phyloP scores from a whole-genome alignment of 2,797 vertebrate genomes.

The Babyrousa celebensis region DNA sequence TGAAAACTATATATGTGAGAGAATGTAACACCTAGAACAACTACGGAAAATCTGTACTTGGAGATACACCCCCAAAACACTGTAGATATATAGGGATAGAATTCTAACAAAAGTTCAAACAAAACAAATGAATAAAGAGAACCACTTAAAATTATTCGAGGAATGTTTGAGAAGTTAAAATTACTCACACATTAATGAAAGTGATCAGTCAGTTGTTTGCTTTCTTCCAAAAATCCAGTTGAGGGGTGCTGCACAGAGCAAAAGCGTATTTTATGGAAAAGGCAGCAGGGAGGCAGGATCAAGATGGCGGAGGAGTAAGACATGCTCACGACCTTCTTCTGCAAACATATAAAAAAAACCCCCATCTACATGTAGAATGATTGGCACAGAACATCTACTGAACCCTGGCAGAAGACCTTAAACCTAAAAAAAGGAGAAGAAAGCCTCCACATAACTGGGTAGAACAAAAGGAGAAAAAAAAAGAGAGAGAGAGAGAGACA shows the following conservation, averaged over 20 bases:
- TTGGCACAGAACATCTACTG: too few relatives aligned
- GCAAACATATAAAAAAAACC: too few relatives aligned
- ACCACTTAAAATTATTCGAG: not conserved
- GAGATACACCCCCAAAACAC: not conserved
- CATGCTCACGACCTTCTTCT: too few relatives aligned
- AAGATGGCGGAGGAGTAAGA: too few relatives aligned
- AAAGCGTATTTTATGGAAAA: not conserved
- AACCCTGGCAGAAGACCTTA: too few relatives aligned
- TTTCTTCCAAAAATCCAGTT: constrained; percentile 49
- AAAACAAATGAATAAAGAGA: constrained; percentile 41
- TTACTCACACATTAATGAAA: not conserved
- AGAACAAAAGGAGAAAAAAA: too few relatives aligned
- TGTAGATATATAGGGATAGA: not conserved
- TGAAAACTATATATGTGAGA: not conserved
- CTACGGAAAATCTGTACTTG: not conserved
- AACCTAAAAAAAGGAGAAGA: too few relatives aligned
- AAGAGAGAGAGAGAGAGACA: too few relatives aligned
- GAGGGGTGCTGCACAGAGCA: not conserved
- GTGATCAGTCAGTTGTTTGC: not conserved
- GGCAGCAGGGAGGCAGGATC: too few relatives aligned
- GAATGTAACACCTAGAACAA: not conserved
- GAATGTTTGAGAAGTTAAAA: not conserved
- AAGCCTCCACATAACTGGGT: too few relatives aligned
- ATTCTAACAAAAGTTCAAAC: not conserved
- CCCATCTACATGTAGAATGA: too few relatives aligned